Evolutionary conservation across 2,888 invertebrate species (phyloP).

Genomic region (Buathra laborator): DNA sequence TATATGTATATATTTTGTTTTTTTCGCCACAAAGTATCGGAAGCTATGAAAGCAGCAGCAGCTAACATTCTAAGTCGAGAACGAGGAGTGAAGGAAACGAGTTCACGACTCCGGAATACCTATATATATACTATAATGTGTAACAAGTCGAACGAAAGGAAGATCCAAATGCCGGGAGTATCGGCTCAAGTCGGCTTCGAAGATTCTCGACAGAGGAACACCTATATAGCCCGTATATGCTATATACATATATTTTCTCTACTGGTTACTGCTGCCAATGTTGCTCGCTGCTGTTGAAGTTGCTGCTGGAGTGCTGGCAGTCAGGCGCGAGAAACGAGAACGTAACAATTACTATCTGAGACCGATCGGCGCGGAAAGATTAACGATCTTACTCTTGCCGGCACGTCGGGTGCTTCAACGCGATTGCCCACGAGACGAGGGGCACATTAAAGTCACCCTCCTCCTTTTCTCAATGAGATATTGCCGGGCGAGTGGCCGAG

Average conservation of each 20-base stretch:
- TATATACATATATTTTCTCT: constrained; percentile 25
- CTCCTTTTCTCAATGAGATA: constrained; percentile 84
- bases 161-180: constrained; percentile 63
- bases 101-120: constrained; percentile 25
- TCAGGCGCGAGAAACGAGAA: constrained; percentile 83
- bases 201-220: constrained; percentile 28
- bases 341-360: constrained; percentile 85
- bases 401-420: constrained; percentile 81
- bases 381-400: constrained; percentile 84
- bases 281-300: constrained; percentile 60
- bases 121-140: constrained; percentile 15
- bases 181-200: constrained; percentile 47
- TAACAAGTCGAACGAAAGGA: constrained; percentile 30
- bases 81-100: constrained; percentile 18
- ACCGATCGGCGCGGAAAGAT: constrained; percentile 85
- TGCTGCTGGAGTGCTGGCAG: constrained; percentile 70
- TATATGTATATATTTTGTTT: background rate
- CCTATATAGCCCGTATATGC: constrained; percentile 38
- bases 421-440: constrained; percentile 82
- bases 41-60: constrained; percentile 45
- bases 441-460: constrained; percentile 85
- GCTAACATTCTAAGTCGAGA: background rate
- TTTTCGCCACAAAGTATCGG: constrained; percentile 11
- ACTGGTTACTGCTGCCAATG: constrained; percentile 36
- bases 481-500: constrained; percentile 79